Evolutionary conservation across 2,797 vertebrate genomes (phyloP), one percentile per base, ranked within the genome.

Genomic region (Halcyon smyrnensis): DNA sequence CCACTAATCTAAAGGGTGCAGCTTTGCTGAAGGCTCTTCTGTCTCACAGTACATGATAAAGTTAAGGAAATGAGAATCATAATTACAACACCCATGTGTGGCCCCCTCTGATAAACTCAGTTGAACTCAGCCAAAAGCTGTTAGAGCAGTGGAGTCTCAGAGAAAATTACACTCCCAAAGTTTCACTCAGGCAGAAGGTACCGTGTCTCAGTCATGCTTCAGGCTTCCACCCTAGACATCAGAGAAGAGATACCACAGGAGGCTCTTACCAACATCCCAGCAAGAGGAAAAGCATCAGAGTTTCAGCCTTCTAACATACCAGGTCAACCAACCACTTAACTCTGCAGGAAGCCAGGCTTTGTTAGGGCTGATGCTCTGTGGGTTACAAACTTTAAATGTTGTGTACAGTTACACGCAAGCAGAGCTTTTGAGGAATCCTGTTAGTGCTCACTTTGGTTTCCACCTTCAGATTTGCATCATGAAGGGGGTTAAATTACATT

Each of bases 261-360:
- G 89, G 84, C 50, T 96, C 92, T 95, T 94, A 90, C 71, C 93
- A 84, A 67, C 19, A 41, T 92, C 84, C 93, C 95, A 93, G 91
- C 89, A 94, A 97, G 78, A 95, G 59, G 50, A 90, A 95, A 97
- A 93, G 89, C 90, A 96, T 87, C 90, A 93, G 96, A 89, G 68
- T 84, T n/a, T 73, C 25, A 96, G 93, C 81, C 59, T 92, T 97
- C 92, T 93, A 95, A 95, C 71, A 93, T 15, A 30, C 9, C 74
- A 96, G 95, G 95, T 96, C 95, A 96, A 89, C 68, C 81, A 92
- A 93, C 86, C 84, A 94, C 95, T 97, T 96, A 96, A 95, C 92
- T 94, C 95, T 83, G 86, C 81, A 90, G 89, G 93, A 94, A 94
- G 81, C 71, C 78, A 74, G 62, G 84, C 92, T 97, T 96, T 96